Evolutionary conservation across 2,797 vertebrate species (phyloP).

Genomic region (Ammospiza maritima): DNA sequence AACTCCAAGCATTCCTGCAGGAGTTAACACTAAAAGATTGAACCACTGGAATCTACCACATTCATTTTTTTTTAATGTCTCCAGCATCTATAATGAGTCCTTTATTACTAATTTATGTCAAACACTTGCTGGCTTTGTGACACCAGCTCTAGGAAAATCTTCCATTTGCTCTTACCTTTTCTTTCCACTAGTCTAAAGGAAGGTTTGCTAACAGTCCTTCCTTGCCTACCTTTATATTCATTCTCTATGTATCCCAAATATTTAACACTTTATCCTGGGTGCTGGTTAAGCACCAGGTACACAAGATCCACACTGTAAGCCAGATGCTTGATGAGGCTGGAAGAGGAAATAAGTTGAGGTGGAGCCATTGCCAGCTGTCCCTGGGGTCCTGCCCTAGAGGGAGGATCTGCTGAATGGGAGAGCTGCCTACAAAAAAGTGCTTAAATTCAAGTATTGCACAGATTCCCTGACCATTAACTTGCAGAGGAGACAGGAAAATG

Average conservation of each 20-base stretch:
- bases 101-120: not conserved
- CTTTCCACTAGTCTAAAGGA: not conserved
- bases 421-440: not conserved
- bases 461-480: not conserved
- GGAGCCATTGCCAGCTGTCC: not conserved
- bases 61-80: not conserved
- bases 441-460: not conserved
- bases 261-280: not conserved
- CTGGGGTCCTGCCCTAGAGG: not conserved
- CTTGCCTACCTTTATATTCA: not conserved
- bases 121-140: not conserved
- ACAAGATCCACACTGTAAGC: not conserved
- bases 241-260: not conserved
- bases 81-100: not conserved
- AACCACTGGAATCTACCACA: not conserved
- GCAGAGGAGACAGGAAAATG: not conserved
- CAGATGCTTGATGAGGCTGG: not conserved
- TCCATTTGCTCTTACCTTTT: not conserved
- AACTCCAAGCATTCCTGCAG: not conserved
- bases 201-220: not conserved
- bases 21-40: not conserved
- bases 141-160: slow-evolving; percentile 11
- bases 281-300: not conserved
- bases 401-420: not conserved
- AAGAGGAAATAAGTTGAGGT: not conserved